Conservation (phyloP, 2,113 vertebrate genomes). For the Phylloscopus whistleri region DNA sequence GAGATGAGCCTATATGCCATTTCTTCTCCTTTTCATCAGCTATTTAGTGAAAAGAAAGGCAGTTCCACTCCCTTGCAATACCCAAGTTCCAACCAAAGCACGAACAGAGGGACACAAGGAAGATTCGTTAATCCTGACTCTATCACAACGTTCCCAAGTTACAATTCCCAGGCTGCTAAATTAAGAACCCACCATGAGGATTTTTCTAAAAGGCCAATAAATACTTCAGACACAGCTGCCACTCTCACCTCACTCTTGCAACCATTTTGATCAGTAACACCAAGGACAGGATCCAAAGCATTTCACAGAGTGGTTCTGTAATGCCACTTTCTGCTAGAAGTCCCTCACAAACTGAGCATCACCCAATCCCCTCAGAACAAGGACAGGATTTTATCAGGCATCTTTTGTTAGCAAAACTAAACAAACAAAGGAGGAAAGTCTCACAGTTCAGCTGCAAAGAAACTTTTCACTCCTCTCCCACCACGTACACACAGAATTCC, state of each 20-base stretch:
- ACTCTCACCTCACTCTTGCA: neutral
- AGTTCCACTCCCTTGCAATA: neutral
- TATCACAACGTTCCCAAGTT: neutral
- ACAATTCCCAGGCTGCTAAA: neutral
- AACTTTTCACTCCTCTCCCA: neutral
- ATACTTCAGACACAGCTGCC: neutral
- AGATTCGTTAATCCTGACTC: neutral
- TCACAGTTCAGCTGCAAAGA: neutral
- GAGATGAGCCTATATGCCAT: neutral
- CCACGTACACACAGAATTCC: neutral
- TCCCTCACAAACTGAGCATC: neutral
- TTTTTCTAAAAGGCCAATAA: neutral
- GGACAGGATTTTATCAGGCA: neutral
- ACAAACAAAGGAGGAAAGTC: neutral
- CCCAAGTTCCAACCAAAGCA: neutral
- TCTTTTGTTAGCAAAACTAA: neutral
- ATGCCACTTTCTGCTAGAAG: neutral
- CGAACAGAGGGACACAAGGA: neutral
- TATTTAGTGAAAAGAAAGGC: neutral
- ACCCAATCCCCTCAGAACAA: neutral
- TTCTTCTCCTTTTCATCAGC: neutral
- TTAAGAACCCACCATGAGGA: neutral
- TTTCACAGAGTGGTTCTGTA: neutral
- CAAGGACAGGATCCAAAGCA: neutral
- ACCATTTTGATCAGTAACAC: neutral